These are phyloP conservation scores for Callionymus lyra DNA, from an alignment of 2,113 vertebrate genomes.

Conservation along the genomic window DNA sequence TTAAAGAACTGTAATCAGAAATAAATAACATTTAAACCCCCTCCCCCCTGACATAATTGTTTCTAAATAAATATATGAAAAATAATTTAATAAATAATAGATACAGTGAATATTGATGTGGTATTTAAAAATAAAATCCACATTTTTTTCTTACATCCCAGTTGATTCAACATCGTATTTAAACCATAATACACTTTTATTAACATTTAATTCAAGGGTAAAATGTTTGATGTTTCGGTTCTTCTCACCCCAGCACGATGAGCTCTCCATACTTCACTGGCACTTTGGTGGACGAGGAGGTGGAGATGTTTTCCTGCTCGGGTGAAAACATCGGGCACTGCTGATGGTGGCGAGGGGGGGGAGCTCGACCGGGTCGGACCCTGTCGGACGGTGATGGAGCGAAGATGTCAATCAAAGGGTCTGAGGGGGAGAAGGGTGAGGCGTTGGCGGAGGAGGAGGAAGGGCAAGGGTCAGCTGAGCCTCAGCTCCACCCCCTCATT, in stretches of 20 bases:
- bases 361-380: constrained; percentile 18
- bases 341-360: constrained; percentile 44
- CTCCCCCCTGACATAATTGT: too few relatives aligned
- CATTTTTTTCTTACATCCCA: too few relatives aligned
- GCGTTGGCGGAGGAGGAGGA: constrained; percentile 41
- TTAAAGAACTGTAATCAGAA: too few relatives aligned
- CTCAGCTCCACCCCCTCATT: constrained; percentile 65
- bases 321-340: constrained; percentile 94
- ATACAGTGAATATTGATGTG: too few relatives aligned
- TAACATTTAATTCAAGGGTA: background rate
- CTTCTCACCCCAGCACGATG: constrained; percentile 95
- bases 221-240: background rate
- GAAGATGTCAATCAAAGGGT: constrained; percentile 15
- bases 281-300: constrained; percentile 87
- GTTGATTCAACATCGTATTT: too few relatives aligned
- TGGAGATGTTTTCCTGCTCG: constrained; percentile 96
- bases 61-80: too few relatives aligned
- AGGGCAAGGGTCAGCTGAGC: constrained; percentile 57
- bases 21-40: too few relatives aligned
- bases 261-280: constrained; percentile 98
- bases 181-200: too few relatives aligned
- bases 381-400: constrained; percentile 16
- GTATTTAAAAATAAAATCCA: too few relatives aligned
- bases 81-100: too few relatives aligned
- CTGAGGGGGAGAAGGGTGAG: constrained; percentile 14